Percentiles rank a stretch among this genome's conserved stretches.
These are phyloP conservation scores for Pomacea maculata DNA, from an alignment of 1,140 invertebrate species.

Conservation along the genomic window DNA sequence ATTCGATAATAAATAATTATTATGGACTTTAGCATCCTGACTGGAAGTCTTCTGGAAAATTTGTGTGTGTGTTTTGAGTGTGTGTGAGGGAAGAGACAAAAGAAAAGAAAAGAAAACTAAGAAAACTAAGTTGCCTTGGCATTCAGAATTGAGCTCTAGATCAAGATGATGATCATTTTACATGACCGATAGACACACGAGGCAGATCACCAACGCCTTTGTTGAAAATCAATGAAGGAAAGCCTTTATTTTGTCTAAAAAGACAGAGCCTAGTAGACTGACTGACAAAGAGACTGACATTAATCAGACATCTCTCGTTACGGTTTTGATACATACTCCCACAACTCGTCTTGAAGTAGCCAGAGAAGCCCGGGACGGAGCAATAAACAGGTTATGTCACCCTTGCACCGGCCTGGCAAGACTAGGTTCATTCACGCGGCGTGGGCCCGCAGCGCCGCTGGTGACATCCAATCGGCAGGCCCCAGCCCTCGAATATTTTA, in stretches of 20 bases:
- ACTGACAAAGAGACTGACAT: neutral
- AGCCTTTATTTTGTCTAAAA: neutral
- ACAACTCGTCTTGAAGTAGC: neutral
- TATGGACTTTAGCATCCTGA: neutral
- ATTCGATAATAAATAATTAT: neutral
- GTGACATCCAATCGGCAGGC: neutral
- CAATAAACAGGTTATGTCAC: neutral
- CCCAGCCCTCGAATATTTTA: slow-evolving; percentile 14
- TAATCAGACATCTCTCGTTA: no score
- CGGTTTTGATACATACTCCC: no score
- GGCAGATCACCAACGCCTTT: no score
- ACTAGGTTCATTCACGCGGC: neutral
- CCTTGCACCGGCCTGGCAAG: neutral
- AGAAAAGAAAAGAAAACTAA: no score
- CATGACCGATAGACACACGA: no score
- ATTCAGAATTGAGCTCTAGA: no score
- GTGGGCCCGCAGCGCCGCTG: neutral
- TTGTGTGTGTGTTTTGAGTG: neutral
- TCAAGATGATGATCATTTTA: no score
- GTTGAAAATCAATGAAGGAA: no score
- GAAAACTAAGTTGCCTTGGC: neutral
- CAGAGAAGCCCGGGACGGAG: neutral
- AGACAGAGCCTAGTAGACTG: neutral
- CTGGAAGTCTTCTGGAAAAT: neutral
- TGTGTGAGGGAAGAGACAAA: neutral